Base-by-base conservation (phyloP, 2,113 vertebrate genomes). In the Chinchilla lanigera region DNA sequence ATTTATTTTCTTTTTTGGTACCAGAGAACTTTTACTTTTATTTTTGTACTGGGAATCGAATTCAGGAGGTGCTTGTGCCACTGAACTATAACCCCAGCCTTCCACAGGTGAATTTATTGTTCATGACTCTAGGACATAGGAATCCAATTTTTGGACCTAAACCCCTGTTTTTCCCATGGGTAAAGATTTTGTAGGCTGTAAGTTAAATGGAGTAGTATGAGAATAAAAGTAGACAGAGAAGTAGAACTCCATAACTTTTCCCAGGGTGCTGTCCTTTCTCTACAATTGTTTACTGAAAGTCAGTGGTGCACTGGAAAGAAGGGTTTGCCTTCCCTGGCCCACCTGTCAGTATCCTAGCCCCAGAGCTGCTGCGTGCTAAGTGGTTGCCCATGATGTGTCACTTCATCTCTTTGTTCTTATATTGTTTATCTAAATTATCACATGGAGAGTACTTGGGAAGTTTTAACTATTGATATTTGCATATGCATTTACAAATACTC, bases 321-420 rank as follows among this genome's bases (percentile, higher is more conserved):
- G 26, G n/a, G 2, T 1, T 0, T 28, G 4, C 0, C 11, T 7
- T 44, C 44, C n/a, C 14, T n/a, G 24, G n/a, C 13, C 30, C 12
- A 10, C 22, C 1, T 10, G 8, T 65, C n/a, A 69, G 9, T 22
- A 44, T 44, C 82, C 24, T 61, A 63, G 44, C 60, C 5, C 22
- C 19, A 78, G 50, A 61, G 69, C 4, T 9, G 9, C 30, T 78
- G 26, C 5, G 67, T 77, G 22, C 44, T 14, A 82, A 47, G 3
- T 7, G 17, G 17, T 83, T 50, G 26, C 13, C 44, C 69, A 41
- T 1, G 19, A 83, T 0, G 75, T 77, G 1, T 69, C 19, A 69
- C 3, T 80, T 67, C 35, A 61, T 2, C 2, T 54, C 12, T 41
- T 78, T 20, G 75, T 4, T 11, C 13, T 81, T 41, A 1, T 2